phyloP scores from a whole-genome alignment of 2,888 invertebrate species.

The Fabriciana adippe region DNA sequence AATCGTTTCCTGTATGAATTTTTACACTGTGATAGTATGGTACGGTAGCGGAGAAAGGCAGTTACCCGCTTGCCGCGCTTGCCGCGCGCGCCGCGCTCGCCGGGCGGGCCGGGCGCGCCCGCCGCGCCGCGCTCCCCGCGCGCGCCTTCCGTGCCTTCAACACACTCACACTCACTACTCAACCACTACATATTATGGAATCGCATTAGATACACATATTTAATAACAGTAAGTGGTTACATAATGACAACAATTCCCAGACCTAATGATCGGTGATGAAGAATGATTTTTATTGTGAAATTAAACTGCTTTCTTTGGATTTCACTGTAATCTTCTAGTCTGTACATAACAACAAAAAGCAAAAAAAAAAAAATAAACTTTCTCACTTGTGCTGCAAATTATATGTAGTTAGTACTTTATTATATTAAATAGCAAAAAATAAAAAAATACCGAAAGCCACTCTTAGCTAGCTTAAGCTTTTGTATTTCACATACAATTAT shows the following conservation, averaged over 20 bases:
- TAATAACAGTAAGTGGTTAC: too few relatives aligned
- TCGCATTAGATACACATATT: too few relatives aligned
- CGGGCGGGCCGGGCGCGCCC: slow-evolving; percentile 90
- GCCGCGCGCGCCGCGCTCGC: slow-evolving; percentile 95
- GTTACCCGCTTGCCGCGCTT: slow-evolving; percentile 96
- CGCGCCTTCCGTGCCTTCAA: slow-evolving; percentile 83
- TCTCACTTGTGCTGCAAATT: too few relatives aligned
- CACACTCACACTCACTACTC: slow-evolving; percentile 38
- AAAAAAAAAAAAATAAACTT: too few relatives aligned
- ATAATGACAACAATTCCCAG: too few relatives aligned
- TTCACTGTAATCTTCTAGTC: not conserved
- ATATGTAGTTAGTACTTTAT: slow-evolving; percentile 1
- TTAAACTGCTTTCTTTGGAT: not conserved
- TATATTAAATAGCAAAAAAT: slow-evolving; percentile 6
- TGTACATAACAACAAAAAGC: not conserved
- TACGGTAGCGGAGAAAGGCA: slow-evolving; percentile 22
- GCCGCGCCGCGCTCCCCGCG: slow-evolving; percentile 91
- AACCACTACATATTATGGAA: too few relatives aligned
- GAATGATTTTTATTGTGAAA: not conserved
- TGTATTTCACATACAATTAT: not conserved
- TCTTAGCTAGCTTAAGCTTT: slow-evolving; percentile 10
- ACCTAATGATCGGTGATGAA: not conserved
- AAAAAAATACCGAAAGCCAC: slow-evolving; percentile 5
- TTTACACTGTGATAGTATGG: slow-evolving; percentile 18
- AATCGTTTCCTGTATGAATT: too few relatives aligned